phyloP scores from a whole-genome alignment of 2,888 invertebrate species.

The Cheilosia vernalis region DNA sequence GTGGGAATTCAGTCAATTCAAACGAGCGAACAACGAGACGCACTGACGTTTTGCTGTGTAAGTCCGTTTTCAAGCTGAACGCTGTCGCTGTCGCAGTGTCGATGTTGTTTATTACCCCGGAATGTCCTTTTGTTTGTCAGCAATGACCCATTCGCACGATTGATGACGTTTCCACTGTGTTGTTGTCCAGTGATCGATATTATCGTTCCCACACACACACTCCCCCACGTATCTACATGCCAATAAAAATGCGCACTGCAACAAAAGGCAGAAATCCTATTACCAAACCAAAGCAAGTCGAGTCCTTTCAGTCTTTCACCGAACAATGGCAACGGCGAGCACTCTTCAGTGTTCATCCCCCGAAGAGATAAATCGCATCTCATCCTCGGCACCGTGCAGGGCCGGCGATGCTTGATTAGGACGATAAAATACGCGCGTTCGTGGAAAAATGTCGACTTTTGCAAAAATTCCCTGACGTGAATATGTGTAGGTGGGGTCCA shows the following conservation, averaged over 20 bases:
- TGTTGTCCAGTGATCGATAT: slow-evolving; percentile 68
- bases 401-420: slow-evolving; percentile 65
- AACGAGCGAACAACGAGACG: slow-evolving; percentile 44
- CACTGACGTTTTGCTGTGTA: slow-evolving; percentile 64
- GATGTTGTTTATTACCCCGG: slow-evolving; percentile 70
- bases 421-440: slow-evolving; percentile 73
- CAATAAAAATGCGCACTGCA: slow-evolving; percentile 62
- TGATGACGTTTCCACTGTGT: slow-evolving; percentile 64
- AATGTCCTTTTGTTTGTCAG: slow-evolving; percentile 74
- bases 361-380: slow-evolving; percentile 70
- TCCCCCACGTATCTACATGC: neutral
- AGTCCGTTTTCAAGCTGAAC: slow-evolving; percentile 24
- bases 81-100: slow-evolving; percentile 13
- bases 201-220: slow-evolving; percentile 48
- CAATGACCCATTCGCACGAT: slow-evolving; percentile 72
- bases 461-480: slow-evolving; percentile 61
- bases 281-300: slow-evolving; percentile 35
- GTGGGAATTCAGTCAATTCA: slow-evolving; percentile 37
- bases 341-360: slow-evolving; percentile 61
- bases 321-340: slow-evolving; percentile 51
- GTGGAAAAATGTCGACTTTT: slow-evolving; percentile 72
- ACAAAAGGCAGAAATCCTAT: slow-evolving; percentile 70
- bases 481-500: slow-evolving; percentile 23
- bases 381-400: slow-evolving; percentile 45
- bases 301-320: slow-evolving; percentile 38